Base-by-base conservation (phyloP, 2,888 invertebrate species). In the Microplitis deprimator region DNA sequence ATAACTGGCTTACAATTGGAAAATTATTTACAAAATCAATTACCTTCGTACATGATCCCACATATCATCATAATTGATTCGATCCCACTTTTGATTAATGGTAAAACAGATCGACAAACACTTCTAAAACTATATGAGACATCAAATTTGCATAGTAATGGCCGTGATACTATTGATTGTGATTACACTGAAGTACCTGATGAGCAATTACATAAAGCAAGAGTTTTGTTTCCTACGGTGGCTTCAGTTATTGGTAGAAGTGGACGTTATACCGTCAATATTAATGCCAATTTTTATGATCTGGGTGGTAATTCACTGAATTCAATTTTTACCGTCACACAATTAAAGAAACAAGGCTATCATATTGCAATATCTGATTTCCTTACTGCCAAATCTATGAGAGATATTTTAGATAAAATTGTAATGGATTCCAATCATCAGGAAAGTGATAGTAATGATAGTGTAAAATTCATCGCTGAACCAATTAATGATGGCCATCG, bases 251-350 rank as follows among this genome's bases (percentile, higher is more conserved):
- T 95, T 20, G 94, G 94, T 0, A 91, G 93, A 68, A 92, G 94
- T 0, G 91, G 92, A 0, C 91, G 95, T 6, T 91, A 92, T 0
- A 92, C 92, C 0, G 89, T 96, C 6, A 92, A 93, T 0, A 86
- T 93, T 0, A 90, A 93, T 17, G 93, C 94, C 0, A 96, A 96
- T 82, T 97, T 96, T 89, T 97, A 95, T 87, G 94, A 95, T 83
- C 91, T 97, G 62, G 97, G 97, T 1, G 97, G 97, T 10, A 96
- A 96, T 86, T 96, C 96, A 0, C 91, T 97, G 20, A 97, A 97
- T 87, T 96, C 96, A 0, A 94, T 97, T 77, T 94, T 93, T 82
- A 96, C 96, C 0, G 95, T 97, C 6, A 95, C 95, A 0, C 92
- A 93, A 85, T 88, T 97, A 70, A 91, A 94, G 68, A 95, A 96